A percentile compares a stretch with the other conserved stretches of the same genome.
Conservation (phyloP, 2,797 vertebrate genomes). For the Sternotherus odoratus region DNA sequence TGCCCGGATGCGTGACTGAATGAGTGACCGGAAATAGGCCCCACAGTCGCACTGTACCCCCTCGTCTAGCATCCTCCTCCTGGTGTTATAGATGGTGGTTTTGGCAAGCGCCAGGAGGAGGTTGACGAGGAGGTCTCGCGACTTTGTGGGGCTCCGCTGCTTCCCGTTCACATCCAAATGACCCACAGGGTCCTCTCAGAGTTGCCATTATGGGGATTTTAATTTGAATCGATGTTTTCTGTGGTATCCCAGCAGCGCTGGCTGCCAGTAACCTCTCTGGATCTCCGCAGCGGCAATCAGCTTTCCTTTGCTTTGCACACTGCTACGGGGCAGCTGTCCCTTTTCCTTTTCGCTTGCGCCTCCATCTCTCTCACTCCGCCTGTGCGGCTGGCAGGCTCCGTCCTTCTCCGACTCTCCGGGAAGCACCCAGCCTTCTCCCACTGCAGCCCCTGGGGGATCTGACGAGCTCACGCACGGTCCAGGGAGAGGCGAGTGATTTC, state of each 20-base stretch:
- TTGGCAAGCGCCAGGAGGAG: too few species aligned
- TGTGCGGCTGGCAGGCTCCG: background rate
- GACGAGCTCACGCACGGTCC: background rate
- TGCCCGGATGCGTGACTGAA: too few species aligned
- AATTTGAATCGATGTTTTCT: constrained; percentile 43
- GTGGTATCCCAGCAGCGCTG: background rate
- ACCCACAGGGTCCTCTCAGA: constrained; percentile 38
- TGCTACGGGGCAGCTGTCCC: fast-evolving
- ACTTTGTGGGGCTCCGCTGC: background rate
- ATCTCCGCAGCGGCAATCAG: background rate
- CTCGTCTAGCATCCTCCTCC: too few species aligned
- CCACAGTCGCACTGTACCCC: too few species aligned
- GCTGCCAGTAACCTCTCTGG: constrained; percentile 6
- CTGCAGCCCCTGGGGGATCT: background rate
- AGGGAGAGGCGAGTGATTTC: too few species aligned
- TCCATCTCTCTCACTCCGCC: background rate
- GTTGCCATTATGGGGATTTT: constrained; percentile 28
- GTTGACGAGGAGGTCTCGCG: too few species aligned
- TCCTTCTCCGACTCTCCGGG: background rate
- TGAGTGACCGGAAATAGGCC: too few species aligned
- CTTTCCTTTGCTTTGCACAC: background rate
- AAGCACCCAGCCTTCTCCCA: background rate
- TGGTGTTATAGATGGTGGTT: too few species aligned
- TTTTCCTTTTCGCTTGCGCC: background rate
- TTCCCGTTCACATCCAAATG: constrained; percentile 29